Percentiles rank a stretch among this genome's conserved stretches.
Conservation (phyloP, 2,113 vertebrate genomes). For the Poeciliopsis prolifica region DNA sequence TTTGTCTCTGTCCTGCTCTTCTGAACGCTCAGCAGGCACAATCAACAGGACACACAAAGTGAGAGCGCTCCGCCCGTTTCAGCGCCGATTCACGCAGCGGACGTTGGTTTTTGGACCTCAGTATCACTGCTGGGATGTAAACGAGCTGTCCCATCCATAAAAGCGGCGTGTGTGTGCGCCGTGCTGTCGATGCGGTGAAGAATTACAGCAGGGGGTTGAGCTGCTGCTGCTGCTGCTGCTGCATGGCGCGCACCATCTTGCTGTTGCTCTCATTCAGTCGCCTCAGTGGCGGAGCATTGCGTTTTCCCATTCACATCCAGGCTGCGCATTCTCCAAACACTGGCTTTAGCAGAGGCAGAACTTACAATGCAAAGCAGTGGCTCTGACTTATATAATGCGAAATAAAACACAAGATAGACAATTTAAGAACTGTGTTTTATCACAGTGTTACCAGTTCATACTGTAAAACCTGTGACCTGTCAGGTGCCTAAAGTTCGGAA, state of each 20-base stretch:
- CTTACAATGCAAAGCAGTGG: neutral
- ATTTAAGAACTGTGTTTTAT: neutral
- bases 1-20: slow-evolving; percentile 11
- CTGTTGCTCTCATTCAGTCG: slow-evolving; percentile 58
- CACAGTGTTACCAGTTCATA: neutral
- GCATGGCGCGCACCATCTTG: slow-evolving; percentile 53
- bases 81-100: slow-evolving; percentile 43
- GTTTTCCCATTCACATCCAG: slow-evolving; percentile 41
- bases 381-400: neutral
- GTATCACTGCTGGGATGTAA: neutral
- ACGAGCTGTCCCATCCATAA: slow-evolving; percentile 21
- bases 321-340: slow-evolving; percentile 30
- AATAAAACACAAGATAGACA: neutral
- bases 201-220: slow-evolving; percentile 38
- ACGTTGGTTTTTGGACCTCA: slow-evolving; percentile 20
- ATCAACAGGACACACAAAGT: slow-evolving; percentile 75
- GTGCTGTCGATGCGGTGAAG: slow-evolving; percentile 21
- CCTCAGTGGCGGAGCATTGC: slow-evolving; percentile 47
- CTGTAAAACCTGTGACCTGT: no score
- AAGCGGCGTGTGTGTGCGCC: neutral
- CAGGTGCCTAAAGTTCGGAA: neutral
- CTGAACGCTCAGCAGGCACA: slow-evolving; percentile 43
- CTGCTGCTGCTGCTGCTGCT: slow-evolving; percentile 27
- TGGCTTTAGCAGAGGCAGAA: neutral
- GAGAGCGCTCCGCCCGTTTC: slow-evolving; percentile 43